Percentiles rank a stretch among this genome's conserved stretches.
These are phyloP conservation scores for Gryon sp. DNA, from an alignment of 1,140 invertebrate species.

Conservation along the genomic window DNA sequence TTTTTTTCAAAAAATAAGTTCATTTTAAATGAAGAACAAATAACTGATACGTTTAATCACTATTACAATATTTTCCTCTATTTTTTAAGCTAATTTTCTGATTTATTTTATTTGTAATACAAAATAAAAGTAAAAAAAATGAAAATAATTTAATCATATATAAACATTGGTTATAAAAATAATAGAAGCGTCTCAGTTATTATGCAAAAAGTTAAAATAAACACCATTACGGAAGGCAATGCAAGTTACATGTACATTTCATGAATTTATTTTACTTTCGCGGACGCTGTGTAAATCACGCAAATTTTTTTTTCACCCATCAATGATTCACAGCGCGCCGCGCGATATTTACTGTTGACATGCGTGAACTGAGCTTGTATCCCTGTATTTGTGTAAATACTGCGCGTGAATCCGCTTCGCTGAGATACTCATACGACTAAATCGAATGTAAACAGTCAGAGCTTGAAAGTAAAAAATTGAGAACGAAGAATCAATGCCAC, in stretches of 20 bases:
- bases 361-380: constrained; percentile 26
- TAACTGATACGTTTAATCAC: too few relatives aligned
- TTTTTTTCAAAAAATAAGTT: too few relatives aligned
- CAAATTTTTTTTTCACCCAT: constrained; percentile 44
- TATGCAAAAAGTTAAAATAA: constrained; percentile 26
- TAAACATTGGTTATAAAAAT: too few relatives aligned
- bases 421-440: constrained; percentile 31
- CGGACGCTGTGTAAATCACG: constrained; percentile 53
- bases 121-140: neutral
- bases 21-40: too few relatives aligned
- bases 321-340: constrained; percentile 49
- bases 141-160: neutral
- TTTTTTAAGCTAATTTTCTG: too few relatives aligned
- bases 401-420: constrained; percentile 24
- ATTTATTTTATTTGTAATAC: too few relatives aligned
- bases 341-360: constrained; percentile 55
- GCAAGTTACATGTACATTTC: constrained; percentile 39
- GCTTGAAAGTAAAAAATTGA: constrained; percentile 50
- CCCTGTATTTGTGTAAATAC: constrained; percentile 44
- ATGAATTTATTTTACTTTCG: constrained; percentile 51
- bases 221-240: constrained; percentile 13
- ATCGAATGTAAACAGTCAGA: constrained; percentile 43
- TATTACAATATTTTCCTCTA: too few relatives aligned
- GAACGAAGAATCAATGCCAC: constrained; percentile 34
- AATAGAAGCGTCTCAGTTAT: neutral